A percentile compares a stretch with the other conserved stretches of the same genome.
Conservation (phyloP, 2,797 vertebrate species). For the Phrynocephalus forsythii region DNA sequence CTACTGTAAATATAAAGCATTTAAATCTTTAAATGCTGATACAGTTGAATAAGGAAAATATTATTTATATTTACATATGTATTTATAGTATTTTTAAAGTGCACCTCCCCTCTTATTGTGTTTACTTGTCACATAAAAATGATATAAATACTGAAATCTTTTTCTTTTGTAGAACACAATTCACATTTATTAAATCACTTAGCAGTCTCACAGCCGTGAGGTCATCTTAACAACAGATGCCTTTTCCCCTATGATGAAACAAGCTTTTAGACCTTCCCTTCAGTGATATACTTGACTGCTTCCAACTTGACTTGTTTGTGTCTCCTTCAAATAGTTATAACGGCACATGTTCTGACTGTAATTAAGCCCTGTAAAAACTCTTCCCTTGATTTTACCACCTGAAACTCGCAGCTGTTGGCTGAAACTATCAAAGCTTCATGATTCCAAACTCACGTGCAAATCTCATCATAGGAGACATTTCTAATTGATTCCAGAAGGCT, state of each 20-base stretch:
- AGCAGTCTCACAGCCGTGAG: conserved; percentile 57
- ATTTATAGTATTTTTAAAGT: conserved; percentile 22
- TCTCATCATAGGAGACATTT: conserved; percentile 93
- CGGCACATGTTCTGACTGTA: conserved; percentile 80
- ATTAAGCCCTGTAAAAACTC: conserved; percentile 83
- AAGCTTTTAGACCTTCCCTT: conserved; percentile 71
- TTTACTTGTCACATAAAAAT: conserved; percentile 68
- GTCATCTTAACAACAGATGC: conserved; percentile 38
- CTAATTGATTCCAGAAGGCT: conserved; percentile 98
- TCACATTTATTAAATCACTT: conserved; percentile 54
- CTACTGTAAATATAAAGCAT: not conserved
- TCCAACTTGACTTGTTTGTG: conserved; percentile 71
- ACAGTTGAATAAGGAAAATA: not conserved
- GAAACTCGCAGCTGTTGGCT: conserved; percentile 89
- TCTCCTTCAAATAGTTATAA: conserved; percentile 44
- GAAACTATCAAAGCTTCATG: conserved; percentile 82
- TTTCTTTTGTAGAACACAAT: conserved; percentile 50
- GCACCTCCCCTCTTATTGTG: conserved; percentile 66
- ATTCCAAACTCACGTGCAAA: conserved; percentile 90
- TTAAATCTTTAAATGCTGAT: not conserved
- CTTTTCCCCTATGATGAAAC: conserved; percentile 61
- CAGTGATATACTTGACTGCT: conserved; percentile 68
- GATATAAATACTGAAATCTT: conserved; percentile 70
- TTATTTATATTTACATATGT: too few relatives aligned
- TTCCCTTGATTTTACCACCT: conserved; percentile 87